phyloP scores from a whole-genome alignment of 1,140 invertebrate genomes.

The Leguminivora glycinivorella region DNA sequence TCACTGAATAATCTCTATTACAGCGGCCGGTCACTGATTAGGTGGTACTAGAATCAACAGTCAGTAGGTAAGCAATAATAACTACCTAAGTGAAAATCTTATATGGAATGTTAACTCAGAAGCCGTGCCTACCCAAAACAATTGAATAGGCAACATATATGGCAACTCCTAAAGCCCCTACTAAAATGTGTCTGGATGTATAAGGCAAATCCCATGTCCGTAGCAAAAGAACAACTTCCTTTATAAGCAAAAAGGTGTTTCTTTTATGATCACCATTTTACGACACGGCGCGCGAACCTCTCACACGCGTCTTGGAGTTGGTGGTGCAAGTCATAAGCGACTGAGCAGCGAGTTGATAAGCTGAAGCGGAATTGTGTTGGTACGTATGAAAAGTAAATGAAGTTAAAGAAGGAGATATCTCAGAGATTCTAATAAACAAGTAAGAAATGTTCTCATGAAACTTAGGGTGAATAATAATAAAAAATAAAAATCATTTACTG shows the following conservation, averaged over 20 bases:
- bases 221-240: slow-evolving; percentile 37
- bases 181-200: slow-evolving; percentile 4
- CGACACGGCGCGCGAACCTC: slow-evolving; percentile 40
- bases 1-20: no score
- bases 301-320: background rate
- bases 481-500: no score
- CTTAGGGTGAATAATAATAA: no score
- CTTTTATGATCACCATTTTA: slow-evolving; percentile 61
- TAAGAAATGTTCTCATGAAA: no score
- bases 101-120: slow-evolving; percentile 5
- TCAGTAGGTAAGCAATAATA: background rate
- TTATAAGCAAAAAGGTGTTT: slow-evolving; percentile 58
- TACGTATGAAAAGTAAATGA: background rate
- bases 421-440: no score
- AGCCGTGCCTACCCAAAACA: background rate
- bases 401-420: no score
- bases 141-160: background rate
- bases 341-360: background rate
- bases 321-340: background rate
- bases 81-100: background rate
- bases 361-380: background rate
- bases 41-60: background rate
- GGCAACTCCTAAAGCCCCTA: slow-evolving; percentile 7
- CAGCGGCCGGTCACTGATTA: no score
- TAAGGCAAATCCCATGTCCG: slow-evolving; percentile 14